phyloP scores from a whole-genome alignment of 2,888 invertebrate species.

The Megamerina dolium region DNA sequence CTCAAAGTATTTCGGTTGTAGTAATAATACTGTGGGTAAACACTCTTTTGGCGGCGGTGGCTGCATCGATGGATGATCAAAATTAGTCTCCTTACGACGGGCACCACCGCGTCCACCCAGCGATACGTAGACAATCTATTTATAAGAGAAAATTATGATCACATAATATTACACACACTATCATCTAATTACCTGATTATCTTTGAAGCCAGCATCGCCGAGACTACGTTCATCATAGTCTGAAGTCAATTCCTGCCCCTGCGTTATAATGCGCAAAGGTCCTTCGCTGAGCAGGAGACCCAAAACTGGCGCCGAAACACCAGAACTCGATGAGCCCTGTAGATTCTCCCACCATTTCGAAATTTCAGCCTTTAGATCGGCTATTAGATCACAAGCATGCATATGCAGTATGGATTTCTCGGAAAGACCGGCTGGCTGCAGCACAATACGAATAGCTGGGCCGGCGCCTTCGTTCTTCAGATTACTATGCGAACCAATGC shows the following conservation, averaged over 20 bases:
- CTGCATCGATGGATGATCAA: conserved; percentile 77
- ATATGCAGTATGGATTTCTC: conserved; percentile 78
- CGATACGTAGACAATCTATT: conserved; percentile 80
- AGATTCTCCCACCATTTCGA: conserved; percentile 88
- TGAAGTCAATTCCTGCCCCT: conserved; percentile 86
- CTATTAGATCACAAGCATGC: conserved; percentile 80
- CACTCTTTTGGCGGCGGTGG: conserved; percentile 82
- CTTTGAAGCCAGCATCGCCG: conserved; percentile 89
- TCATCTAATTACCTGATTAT: conserved; percentile 65
- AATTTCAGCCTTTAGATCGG: conserved; percentile 87
- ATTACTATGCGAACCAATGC: conserved; percentile 68
- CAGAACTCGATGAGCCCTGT: conserved; percentile 43
- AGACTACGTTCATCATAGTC: conserved; percentile 89
- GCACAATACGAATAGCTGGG: conserved; percentile 67
- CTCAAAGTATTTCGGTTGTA: conserved; percentile 84
- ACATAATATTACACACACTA: not conserved
- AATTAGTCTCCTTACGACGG: conserved; percentile 51
- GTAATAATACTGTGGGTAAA: conserved; percentile 75
- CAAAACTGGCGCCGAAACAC: conserved; percentile 53
- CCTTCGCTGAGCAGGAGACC: conserved; percentile 72
- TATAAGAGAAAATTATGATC: not conserved
- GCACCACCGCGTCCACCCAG: conserved; percentile 64
- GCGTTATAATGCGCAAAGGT: conserved; percentile 85
- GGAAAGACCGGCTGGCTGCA: conserved; percentile 83
- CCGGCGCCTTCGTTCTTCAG: conserved; percentile 53